phyloP scores from a whole-genome alignment of 2,113 vertebrate genomes.

The Caloenas nicobarica region DNA sequence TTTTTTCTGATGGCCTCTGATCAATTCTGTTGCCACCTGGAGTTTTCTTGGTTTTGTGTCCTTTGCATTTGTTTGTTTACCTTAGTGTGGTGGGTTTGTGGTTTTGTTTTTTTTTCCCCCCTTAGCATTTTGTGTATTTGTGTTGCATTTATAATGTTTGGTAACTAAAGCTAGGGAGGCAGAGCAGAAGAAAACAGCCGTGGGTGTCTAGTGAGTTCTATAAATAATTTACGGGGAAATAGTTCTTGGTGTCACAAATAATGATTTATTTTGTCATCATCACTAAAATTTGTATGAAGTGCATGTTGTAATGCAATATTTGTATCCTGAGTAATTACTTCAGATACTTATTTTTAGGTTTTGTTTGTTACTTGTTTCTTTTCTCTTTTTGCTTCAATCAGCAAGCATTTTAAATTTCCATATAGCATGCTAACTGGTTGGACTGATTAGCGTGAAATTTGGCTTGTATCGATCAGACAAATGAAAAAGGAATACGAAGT shows the following conservation, averaged over 20 bases:
- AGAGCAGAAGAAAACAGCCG: neutral
- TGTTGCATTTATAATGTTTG: neutral
- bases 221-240: neutral
- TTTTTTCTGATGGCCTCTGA: neutral
- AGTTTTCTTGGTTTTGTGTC: neutral
- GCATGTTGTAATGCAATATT: neutral
- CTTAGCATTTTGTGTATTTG: neutral
- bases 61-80: neutral
- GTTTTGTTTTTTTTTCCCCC: neutral
- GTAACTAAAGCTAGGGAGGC: neutral
- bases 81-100: no score
- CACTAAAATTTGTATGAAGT: neutral
- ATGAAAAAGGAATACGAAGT: constrained; percentile 56
- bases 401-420: constrained; percentile 45
- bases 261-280: neutral
- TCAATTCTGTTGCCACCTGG: neutral
- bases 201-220: neutral
- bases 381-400: neutral
- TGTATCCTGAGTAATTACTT: constrained; percentile 4
- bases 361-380: accelerated
- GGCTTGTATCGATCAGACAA: constrained; percentile 27
- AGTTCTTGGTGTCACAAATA: neutral
- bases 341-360: neutral
- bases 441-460: constrained; percentile 61
- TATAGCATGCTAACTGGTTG: constrained; percentile 17